These are phyloP conservation scores for Poicephalus meyeri DNA, from an alignment of 2,113 vertebrate species.

Conservation along the genomic window DNA sequence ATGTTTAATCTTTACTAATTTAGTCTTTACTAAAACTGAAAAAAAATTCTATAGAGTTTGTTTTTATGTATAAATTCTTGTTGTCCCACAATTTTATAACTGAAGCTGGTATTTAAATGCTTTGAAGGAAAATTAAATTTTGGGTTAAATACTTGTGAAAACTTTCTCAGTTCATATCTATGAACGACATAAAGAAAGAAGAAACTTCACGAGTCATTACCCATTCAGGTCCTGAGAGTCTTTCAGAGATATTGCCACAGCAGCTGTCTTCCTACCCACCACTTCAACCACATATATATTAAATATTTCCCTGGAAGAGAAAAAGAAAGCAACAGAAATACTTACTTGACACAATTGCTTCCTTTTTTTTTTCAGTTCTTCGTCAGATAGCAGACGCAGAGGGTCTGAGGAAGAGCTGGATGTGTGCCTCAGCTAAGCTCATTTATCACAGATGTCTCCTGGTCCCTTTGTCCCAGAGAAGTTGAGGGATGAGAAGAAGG, in stretches of 20 bases:
- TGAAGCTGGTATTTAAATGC: background rate
- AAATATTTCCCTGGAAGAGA: background rate
- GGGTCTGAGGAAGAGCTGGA: background rate
- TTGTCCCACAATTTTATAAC: background rate
- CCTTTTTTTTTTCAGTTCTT: background rate
- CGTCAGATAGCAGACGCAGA: background rate
- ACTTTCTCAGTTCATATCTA: background rate
- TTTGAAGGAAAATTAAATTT: background rate
- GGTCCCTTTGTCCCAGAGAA: background rate
- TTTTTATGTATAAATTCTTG: background rate
- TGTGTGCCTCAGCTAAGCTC: background rate
- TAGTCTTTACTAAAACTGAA: background rate
- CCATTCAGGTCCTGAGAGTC: background rate
- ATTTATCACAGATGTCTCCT: background rate
- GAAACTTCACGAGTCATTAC: background rate
- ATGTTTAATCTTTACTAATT: background rate
- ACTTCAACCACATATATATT: background rate
- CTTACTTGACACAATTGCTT: background rate
- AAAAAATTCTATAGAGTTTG: background rate
- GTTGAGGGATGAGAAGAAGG: background rate
- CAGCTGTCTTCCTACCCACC: background rate
- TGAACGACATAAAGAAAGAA: background rate
- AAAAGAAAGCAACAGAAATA: background rate
- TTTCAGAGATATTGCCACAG: background rate
- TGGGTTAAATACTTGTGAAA: background rate